phyloP scores from a whole-genome alignment of 2,888 invertebrate genomes.

The Cybosia mesomella region DNA sequence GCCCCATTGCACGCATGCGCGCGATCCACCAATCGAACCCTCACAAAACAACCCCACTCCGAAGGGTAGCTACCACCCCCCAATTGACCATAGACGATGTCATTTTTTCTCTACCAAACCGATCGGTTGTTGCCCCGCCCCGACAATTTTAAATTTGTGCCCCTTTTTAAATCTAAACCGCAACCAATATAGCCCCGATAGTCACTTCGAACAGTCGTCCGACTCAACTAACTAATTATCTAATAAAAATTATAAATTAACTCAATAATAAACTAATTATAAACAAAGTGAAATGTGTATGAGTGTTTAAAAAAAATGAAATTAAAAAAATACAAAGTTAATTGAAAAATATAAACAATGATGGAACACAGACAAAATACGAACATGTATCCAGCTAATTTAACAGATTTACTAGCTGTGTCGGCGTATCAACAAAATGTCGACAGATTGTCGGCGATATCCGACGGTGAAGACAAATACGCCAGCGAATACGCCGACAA shows the following conservation, averaged over 20 bases:
- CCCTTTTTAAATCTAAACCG: constrained; percentile 77
- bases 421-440: constrained; percentile 75
- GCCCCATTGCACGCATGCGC: constrained; percentile 79
- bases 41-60: constrained; percentile 57
- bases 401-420: constrained; percentile 73
- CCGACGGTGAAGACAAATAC: constrained; percentile 68
- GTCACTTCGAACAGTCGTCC: constrained; percentile 64
- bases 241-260: constrained; percentile 45
- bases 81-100: constrained; percentile 82
- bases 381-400: constrained; percentile 70
- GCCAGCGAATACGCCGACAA: constrained; percentile 59
- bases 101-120: constrained; percentile 82
- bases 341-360: constrained; percentile 54
- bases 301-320: constrained; percentile 40
- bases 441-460: constrained; percentile 61
- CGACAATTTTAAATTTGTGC: constrained; percentile 71
- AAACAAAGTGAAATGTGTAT: constrained; percentile 39
- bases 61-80: constrained; percentile 60
- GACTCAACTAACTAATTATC: constrained; percentile 46
- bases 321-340: constrained; percentile 44
- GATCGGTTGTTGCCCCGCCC: constrained; percentile 79
- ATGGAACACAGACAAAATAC: constrained; percentile 75
- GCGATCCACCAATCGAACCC: constrained; percentile 65
- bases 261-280: constrained; percentile 57
- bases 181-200: constrained; percentile 63